Percentiles rank a stretch among this genome's conserved stretches.
Conservation (phyloP, 1,140 invertebrate species). For the Pteromalus puparum region DNA sequence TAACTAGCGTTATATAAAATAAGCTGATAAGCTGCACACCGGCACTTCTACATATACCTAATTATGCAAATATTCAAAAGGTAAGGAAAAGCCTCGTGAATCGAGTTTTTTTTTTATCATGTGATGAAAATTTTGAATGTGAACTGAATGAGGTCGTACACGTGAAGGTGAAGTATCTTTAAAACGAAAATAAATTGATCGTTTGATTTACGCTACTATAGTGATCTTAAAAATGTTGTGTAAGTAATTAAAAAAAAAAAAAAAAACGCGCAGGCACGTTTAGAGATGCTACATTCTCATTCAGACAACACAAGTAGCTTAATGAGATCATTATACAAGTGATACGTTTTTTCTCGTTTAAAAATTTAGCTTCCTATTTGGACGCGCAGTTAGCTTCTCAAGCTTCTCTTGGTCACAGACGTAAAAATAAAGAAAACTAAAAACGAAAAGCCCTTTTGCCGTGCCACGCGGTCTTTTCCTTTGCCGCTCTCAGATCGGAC, state of each 20-base stretch:
- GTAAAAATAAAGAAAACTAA: not conserved
- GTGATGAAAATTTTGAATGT: no score
- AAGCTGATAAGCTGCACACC: not conserved
- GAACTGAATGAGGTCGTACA: no score
- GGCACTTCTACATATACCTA: not conserved
- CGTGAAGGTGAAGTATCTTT: not conserved
- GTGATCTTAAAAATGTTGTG: no score
- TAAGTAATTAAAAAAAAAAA: no score
- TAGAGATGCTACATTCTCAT: not conserved
- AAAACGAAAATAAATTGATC: no score
- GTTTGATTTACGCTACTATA: no score
- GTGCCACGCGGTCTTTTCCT: constrained; percentile 8
- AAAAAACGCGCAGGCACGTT: no score
- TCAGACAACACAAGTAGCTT: not conserved
- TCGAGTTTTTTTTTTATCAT: not conserved
- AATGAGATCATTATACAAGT: not conserved
- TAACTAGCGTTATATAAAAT: not conserved
- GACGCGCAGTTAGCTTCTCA: not conserved
- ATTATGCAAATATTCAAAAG: not conserved
- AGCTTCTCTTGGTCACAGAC: not conserved
- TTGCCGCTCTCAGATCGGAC: constrained; percentile 23
- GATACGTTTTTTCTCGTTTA: not conserved
- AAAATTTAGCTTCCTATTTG: not conserved
- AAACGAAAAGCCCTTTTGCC: no score
- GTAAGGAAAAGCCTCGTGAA: not conserved